A percentile compares a stretch with the other conserved stretches of the same genome.
phyloP scores from a whole-genome alignment of 53 echinoderm and acorn worm genomes.

The Arbacia lixula region DNA sequence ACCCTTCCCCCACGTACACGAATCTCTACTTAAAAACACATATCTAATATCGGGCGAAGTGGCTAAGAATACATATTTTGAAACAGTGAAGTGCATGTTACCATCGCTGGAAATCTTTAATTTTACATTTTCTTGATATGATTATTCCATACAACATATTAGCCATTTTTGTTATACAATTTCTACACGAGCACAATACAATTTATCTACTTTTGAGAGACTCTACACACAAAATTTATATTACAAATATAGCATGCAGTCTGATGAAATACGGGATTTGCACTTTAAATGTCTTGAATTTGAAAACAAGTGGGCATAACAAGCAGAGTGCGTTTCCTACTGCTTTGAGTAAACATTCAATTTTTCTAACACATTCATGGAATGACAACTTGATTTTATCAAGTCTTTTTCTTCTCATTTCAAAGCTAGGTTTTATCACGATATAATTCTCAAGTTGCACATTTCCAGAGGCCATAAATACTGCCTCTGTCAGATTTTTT shows the following conservation, averaged over 20 bases:
- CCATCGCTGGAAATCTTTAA: constrained; percentile 51
- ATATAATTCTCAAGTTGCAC: constrained; percentile 34
- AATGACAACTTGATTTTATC: too few species aligned
- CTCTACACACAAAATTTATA: constrained; percentile 54
- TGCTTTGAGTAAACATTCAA: too few species aligned
- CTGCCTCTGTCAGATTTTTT: not conserved
- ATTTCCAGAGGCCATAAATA: not conserved
- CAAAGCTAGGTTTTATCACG: not conserved
- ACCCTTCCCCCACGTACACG: too few species aligned
- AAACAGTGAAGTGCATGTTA: constrained; percentile 49
- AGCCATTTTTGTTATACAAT: constrained; percentile 56
- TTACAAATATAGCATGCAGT: constrained; percentile 58
- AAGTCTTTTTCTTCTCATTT: too few species aligned
- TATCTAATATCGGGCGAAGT: too few species aligned
- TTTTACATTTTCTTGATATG: constrained; percentile 38
- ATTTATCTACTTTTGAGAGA: constrained; percentile 30
- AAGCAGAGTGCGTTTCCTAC: too few species aligned
- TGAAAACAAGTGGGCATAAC: too few species aligned
- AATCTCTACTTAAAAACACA: too few species aligned
- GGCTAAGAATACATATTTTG: too few species aligned
- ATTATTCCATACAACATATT: constrained; percentile 55
- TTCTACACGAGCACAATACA: constrained; percentile 60
- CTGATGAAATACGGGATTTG: constrained; percentile 38
- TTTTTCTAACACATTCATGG: too few species aligned
- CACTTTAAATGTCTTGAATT: constrained; percentile 21